Evolutionary conservation across 2,797 vertebrate species (phyloP), one percentile per base, ranked within the genome.

Genomic region (Coregonus suidteri): DNA sequence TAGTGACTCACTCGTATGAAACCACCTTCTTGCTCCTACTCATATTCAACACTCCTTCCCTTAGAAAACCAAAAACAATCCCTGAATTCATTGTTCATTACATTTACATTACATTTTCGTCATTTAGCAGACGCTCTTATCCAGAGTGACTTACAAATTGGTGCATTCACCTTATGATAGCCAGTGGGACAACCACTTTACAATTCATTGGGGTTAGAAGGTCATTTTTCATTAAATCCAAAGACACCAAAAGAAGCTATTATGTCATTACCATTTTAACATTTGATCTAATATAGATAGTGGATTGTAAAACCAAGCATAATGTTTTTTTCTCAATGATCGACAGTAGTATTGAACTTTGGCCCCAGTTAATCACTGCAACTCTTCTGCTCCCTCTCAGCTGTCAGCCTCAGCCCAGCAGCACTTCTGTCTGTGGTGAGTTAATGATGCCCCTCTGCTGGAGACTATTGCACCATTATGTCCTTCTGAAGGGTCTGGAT

Each of bases 401-500:
- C 31, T 35, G 31, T 15, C 30, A 54, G 51, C 71, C 51, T 54
- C 51, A 31, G 5, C 51, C 25, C 25, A 31, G 25, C 47, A 30
- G 13, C 71, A 52, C 51, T 30, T 52, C 13, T 25, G 2, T 47
- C 71, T 69, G 64, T 64, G 82, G 80, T 77, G 65, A 83, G 84
- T 79, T 82, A 76, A 75, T 86, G 79, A 86, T 83, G 80, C 82
- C 86, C 84, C 84, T 75, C 86, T 87, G 80, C 83, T 88, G 88
- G 88, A 82, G 41, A 52, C 81, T 80, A 70, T 35, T 1, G 72
- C 3, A 11, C 83, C 41, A 83, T 67, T 78, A 79, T 70, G 11
- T 62, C 75, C 75, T 71, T 79, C 70, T 79, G 52, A 75, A 51
- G 41, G 71, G 59, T 80, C 74, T 0, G 74, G 75, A 78, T 80